Evolutionary conservation across 1,140 invertebrate genomes (phyloP).

Genomic region (Armadillidium nasatum): DNA sequence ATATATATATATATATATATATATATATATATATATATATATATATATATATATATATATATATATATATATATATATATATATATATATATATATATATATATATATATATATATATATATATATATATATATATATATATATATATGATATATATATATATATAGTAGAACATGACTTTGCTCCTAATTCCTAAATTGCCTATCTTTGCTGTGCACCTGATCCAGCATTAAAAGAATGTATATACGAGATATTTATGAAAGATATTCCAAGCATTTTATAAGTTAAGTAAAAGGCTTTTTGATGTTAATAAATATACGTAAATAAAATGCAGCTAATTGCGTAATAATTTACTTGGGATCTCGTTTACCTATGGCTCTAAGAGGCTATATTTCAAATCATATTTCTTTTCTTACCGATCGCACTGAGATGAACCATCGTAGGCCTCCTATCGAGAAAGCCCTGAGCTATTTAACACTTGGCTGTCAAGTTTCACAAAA

Average conservation of each 20-base stretch:
- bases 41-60: too few species aligned
- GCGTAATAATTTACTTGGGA: neutral
- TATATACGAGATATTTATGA: neutral
- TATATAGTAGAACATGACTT: too few species aligned
- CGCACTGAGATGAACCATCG: neutral
- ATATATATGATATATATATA: neutral
- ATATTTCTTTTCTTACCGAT: neutral
- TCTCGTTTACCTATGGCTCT: neutral
- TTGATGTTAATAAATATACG: slow-evolving; percentile 1
- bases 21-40: neutral
- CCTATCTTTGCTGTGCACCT: neutral
- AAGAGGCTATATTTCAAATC: neutral
- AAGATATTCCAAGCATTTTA: neutral
- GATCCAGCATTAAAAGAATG: neutral
- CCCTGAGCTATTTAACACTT: slow-evolving; percentile 7
- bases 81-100: neutral
- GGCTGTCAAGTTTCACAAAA: neutral
- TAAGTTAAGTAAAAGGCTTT: neutral
- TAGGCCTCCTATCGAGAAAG: neutral
- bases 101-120: neutral
- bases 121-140: neutral
- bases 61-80: neutral
- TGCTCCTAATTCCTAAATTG: neutral
- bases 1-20: neutral
- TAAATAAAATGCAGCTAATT: slow-evolving; percentile 3